Percentiles rank a stretch among this genome's conserved stretches.
These are phyloP conservation scores for Syngnathoides biaculeatus DNA, from an alignment of 2,113 vertebrate species.

Conservation along the genomic window DNA sequence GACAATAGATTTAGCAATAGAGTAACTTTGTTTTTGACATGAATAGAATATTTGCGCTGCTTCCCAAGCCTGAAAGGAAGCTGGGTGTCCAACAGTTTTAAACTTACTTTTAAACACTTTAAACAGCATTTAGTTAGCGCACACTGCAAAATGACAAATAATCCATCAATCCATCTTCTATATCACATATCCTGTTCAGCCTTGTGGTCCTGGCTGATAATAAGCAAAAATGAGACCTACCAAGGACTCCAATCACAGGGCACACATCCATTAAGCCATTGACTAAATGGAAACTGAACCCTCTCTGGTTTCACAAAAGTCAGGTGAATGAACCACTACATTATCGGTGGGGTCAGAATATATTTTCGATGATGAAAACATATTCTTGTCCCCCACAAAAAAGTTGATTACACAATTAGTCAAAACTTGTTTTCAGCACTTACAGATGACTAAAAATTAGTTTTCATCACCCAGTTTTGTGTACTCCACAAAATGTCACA, in stretches of 20 bases:
- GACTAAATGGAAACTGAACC: background rate
- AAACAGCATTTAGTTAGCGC: constrained; percentile 7
- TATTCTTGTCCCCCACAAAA: background rate
- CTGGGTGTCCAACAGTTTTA: constrained; percentile 23
- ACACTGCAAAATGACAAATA: constrained; percentile 8
- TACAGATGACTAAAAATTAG: background rate
- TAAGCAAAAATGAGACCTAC: background rate
- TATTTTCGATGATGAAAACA: background rate
- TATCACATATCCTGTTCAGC: background rate
- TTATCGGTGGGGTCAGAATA: background rate
- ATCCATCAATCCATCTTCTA: background rate
- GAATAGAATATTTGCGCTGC: constrained; percentile 10
- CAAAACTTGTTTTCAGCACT: background rate
- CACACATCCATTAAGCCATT: background rate
- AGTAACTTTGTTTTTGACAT: constrained; percentile 12
- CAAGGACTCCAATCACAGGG: background rate
- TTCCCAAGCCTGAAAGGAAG: constrained; percentile 25
- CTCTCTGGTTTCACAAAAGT: too few relatives aligned
- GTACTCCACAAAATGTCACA: background rate
- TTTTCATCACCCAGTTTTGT: background rate
- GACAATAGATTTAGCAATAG: constrained; percentile 7
- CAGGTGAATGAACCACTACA: background rate
- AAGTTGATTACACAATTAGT: background rate
- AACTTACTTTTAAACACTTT: too few relatives aligned
- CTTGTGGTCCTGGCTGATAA: background rate